Conservation (phyloP, 2,797 vertebrate genomes). For the Cygnus olor region DNA sequence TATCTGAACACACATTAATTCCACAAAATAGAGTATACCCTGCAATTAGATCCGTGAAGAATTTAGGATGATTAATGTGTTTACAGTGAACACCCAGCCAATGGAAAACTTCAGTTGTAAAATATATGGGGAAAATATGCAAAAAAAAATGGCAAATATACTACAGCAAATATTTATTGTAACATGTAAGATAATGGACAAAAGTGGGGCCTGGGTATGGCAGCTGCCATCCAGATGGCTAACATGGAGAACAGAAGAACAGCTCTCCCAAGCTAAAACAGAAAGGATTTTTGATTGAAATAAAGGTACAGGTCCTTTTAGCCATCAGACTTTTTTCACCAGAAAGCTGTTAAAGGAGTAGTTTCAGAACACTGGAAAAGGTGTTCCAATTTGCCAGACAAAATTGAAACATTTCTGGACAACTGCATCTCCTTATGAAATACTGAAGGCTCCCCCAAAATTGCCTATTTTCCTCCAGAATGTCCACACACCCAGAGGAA, state of each 20-base stretch:
- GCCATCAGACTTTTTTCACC: neutral
- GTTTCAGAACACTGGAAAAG: neutral
- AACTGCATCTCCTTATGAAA: neutral
- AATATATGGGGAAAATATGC: neutral
- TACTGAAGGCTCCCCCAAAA: too few species aligned
- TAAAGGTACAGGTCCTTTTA: neutral
- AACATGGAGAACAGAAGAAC: neutral
- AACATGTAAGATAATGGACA: neutral
- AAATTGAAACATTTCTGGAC: neutral
- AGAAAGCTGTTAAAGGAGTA: neutral
- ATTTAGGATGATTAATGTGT: constrained; percentile 65
- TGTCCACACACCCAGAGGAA: neutral
- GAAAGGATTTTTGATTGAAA: neutral
- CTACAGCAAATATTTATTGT: neutral
- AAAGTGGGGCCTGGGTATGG: neutral
- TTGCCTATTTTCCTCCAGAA: neutral
- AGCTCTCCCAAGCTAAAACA: neutral
- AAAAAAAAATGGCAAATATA: neutral
- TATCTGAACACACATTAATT: constrained; percentile 24
- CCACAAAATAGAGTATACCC: neutral
- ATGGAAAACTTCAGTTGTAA: constrained; percentile 11
- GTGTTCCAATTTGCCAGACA: neutral
- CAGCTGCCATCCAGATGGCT: neutral
- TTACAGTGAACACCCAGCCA: constrained; percentile 48
- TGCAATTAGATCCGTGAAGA: neutral